Conservation (phyloP, 2,113 vertebrate genomes). For the Cebidichthys violaceus region DNA sequence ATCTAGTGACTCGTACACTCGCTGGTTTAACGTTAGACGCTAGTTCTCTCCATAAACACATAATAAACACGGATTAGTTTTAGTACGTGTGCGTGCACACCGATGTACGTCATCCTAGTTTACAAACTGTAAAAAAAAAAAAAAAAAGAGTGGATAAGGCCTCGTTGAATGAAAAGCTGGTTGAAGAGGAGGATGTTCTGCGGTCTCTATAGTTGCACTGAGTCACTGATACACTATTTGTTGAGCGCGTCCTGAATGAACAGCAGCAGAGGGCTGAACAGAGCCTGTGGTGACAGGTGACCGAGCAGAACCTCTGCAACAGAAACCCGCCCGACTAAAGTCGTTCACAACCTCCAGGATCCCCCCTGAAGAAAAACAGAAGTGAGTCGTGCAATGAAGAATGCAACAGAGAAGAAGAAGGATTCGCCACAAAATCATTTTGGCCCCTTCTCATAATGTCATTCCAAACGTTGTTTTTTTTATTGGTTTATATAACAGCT, state of each 20-base stretch:
- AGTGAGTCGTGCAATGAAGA: not conserved
- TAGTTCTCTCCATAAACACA: too few relatives aligned
- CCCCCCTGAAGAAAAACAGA: not conserved
- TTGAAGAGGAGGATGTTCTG: not conserved
- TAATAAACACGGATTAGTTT: not conserved
- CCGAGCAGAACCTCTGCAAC: not conserved
- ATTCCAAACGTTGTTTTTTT: not conserved
- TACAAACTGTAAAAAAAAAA: too few relatives aligned
- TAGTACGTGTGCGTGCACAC: too few relatives aligned
- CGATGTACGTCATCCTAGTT: too few relatives aligned
- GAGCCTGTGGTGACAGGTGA: not conserved
- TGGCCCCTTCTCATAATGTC: not conserved
- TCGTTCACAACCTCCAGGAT: too few relatives aligned
- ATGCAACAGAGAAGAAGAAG: not conserved
- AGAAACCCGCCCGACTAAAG: not conserved
- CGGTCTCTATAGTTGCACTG: constrained; percentile 1
- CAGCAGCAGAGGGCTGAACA: not conserved
- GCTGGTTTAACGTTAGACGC: too few relatives aligned
- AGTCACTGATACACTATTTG: not conserved
- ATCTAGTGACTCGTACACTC: too few relatives aligned
- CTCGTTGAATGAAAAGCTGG: not conserved
- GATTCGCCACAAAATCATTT: not conserved
- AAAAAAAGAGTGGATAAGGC: not conserved
- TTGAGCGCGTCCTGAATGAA: not conserved
- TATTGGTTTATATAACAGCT: not conserved